Conservation (phyloP, 64 coral and sea anemone species). For the Montipora foliosa region DNA sequence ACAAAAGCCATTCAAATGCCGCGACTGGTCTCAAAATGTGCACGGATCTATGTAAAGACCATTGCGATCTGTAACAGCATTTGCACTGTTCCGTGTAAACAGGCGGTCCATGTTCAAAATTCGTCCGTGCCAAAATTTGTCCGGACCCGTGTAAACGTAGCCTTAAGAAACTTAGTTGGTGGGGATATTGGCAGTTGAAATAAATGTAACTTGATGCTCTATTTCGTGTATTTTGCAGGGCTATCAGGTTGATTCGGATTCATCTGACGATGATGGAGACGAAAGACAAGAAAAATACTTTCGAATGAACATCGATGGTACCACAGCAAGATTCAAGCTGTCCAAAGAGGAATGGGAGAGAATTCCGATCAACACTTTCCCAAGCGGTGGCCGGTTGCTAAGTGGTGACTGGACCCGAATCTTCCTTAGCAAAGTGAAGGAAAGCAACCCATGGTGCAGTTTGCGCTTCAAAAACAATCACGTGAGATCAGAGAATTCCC, state of each 20-base stretch:
- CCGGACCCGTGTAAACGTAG: no score
- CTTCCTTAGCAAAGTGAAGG: conserved; percentile 42
- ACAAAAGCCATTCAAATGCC: no score
- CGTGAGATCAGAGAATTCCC: conserved; percentile 51
- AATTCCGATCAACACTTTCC: conserved; percentile 46
- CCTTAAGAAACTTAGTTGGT: no score
- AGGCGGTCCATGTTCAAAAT: no score
- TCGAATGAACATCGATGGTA: conserved; percentile 35
- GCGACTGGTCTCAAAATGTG: no score
- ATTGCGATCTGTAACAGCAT: no score
- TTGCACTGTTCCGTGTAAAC: no score
- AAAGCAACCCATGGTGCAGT: conserved; percentile 61
- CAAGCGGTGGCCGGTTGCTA: conserved; percentile 44
- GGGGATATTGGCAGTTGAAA: no score
- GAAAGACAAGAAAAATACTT: conserved; percentile 23
- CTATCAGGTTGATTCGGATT: conserved; percentile 6
- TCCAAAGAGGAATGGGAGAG: conserved; percentile 26
- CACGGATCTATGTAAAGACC: no score
- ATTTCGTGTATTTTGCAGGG: background rate
- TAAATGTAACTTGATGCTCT: no score
- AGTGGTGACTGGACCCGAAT: conserved; percentile 54
- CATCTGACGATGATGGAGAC: conserved; percentile 37
- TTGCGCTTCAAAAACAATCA: conserved; percentile 56
- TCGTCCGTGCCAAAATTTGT: no score
- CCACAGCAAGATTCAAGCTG: conserved; percentile 43